These are phyloP conservation scores for Proterorhinus semilunaris DNA, from an alignment of 2,113 vertebrate genomes.

Conservation along the genomic window DNA sequence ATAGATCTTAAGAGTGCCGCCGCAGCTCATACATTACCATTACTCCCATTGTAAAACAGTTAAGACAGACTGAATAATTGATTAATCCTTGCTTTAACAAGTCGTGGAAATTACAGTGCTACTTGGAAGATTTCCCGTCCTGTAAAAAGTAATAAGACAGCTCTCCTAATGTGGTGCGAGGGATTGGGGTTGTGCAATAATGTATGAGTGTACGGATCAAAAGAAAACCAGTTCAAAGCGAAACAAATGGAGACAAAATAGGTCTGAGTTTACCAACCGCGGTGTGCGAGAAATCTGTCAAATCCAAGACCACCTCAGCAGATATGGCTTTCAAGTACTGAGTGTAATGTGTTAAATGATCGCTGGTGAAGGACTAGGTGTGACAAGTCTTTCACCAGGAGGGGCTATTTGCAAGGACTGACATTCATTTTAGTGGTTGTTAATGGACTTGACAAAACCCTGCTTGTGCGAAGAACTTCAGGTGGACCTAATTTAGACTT, in stretches of 20 bases:
- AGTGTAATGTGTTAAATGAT: not conserved
- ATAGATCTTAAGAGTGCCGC: not conserved
- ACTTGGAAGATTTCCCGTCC: conserved; percentile 34
- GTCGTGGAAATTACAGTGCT: conserved; percentile 53
- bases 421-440: no score
- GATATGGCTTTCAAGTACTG: not conserved
- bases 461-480: no score
- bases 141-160: conserved; percentile 54
- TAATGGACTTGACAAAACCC: no score
- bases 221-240: conserved; percentile 42
- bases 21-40: conserved; percentile 24
- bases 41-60: conserved; percentile 39
- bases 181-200: conserved; percentile 43
- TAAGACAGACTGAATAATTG: conserved; percentile 57
- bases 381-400: no score
- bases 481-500: no score
- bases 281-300: conserved; percentile 12
- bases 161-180: conserved; percentile 45
- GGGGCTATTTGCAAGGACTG: no score
- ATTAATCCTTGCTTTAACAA: conserved; percentile 59
- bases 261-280: conserved; percentile 60
- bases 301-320: not conserved
- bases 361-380: not conserved
- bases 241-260: conserved; percentile 62
- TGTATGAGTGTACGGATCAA: conserved; percentile 51